These are phyloP conservation scores for Todiramphus saurophagus DNA, from an alignment of 2,113 vertebrate genomes.

Conservation along the genomic window DNA sequence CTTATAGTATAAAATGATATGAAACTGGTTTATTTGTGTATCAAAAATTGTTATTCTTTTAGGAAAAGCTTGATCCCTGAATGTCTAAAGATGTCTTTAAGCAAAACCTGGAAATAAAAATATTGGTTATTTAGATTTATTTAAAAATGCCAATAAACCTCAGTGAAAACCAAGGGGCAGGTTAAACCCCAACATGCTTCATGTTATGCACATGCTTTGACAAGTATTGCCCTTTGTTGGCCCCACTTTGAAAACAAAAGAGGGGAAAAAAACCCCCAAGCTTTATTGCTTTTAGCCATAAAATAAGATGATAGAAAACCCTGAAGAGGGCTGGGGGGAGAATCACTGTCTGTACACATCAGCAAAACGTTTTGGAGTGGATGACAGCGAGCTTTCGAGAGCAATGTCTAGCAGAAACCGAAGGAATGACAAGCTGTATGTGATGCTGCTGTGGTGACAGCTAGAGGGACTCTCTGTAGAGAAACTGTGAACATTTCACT, in stretches of 20 bases:
- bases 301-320: not conserved
- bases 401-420: not conserved
- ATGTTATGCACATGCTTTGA: not conserved
- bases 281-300: not conserved
- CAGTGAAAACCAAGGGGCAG: fast-evolving
- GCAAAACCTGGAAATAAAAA: not conserved
- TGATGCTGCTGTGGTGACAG: not conserved
- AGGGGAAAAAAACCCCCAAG: not conserved
- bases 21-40: not conserved
- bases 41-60: not conserved
- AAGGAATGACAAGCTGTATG: not conserved
- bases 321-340: not conserved
- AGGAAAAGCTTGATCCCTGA: not conserved
- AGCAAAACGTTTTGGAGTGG: not conserved
- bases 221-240: not conserved
- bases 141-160: not conserved
- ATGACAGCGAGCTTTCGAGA: not conserved
- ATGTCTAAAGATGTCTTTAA: not conserved
- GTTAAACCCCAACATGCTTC: not conserved
- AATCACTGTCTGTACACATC: not conserved
- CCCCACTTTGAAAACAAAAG: not conserved
- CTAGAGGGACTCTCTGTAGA: not conserved
- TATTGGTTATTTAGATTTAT: not conserved
- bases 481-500: not conserved
- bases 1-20: not conserved